Evolutionary conservation across 2,888 invertebrate species (phyloP).

Genomic region (Hirtodrosophila trivittata): DNA sequence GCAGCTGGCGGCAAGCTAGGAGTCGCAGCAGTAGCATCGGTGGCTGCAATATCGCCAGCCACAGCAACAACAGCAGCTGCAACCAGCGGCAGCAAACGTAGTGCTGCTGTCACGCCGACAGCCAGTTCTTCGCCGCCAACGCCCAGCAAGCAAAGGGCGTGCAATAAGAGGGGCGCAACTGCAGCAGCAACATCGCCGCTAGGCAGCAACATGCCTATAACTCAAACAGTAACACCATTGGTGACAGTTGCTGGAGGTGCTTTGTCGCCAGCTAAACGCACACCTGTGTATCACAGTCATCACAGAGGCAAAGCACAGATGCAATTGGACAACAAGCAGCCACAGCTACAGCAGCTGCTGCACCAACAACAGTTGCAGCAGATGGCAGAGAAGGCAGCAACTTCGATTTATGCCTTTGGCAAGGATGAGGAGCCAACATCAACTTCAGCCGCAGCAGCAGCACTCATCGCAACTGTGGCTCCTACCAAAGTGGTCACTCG

Average conservation of each 20-base stretch:
- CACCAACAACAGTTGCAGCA: constrained; percentile 12
- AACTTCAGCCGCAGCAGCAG: constrained; percentile 12
- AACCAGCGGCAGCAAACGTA: constrained; percentile 26
- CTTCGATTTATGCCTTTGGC: constrained; percentile 89
- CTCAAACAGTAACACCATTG: background rate
- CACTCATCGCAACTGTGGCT: constrained; percentile 5
- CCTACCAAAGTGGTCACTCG: constrained; percentile 82
- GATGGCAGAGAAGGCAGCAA: constrained; percentile 13
- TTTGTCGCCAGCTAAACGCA: constrained; percentile 72
- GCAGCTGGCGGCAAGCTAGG: constrained; percentile 19
- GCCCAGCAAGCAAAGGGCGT: constrained; percentile 44
- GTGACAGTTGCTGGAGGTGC: constrained; percentile 21
- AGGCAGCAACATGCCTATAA: constrained; percentile 23
- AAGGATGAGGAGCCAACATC: constrained; percentile 86
- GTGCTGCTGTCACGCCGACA: constrained; percentile 44
- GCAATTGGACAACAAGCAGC: constrained; percentile 62
- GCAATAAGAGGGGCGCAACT: constrained; percentile 27
- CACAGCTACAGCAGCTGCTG: constrained; percentile 59
- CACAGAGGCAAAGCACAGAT: constrained; percentile 32
- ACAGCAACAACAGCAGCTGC: constrained; percentile 1
- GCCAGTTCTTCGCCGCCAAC: constrained; percentile 45
- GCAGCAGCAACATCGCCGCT: constrained; percentile 29
- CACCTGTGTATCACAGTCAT: constrained; percentile 85
- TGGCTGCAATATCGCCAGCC: constrained; percentile 6
- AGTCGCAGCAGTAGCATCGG: constrained; percentile 40